Base-by-base conservation (phyloP, 1,140 invertebrate genomes). In the Maniola jurtina region DNA sequence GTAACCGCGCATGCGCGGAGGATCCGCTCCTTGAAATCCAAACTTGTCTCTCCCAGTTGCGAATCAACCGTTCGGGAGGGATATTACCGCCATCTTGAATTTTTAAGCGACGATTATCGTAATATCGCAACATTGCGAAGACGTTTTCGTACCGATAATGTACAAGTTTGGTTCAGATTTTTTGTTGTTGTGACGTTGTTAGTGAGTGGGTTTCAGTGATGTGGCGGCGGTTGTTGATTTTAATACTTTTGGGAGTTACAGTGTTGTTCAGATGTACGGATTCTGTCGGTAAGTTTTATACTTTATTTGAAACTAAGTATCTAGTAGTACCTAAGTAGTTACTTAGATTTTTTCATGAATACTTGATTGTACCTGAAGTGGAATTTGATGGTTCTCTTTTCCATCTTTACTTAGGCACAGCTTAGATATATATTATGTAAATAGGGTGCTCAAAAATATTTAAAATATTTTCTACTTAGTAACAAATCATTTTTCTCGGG, bases 221-320 rank as follows among this genome's bases (percentile, higher is more conserved):
- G 84, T 86, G 80, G 75, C 68, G 61, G 50, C 70, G 64, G 56
- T 73, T 73, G 61, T 35, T 71, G 68, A 63, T 86, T 64, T 59
- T 86, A 64, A 71, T 81, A 74, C 70, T 84, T 70, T 66, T 73
- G 69, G 86, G 86, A 88, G 71, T 87, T 87, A 80, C 86, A 89
- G 84, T 89, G 84, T 78, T 86, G 74, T 86, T 86, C 62, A 72
- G 72, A 47, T 84, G 76, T 78, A 84, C 86, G 79, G 83, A 87
- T 74, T 89, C 86, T 57, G 81, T 89, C 59, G 86, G 86, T 89
- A 71, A 87, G 86, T 86, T 77, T 47, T 54, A n/a, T n/a, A 15
- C 25, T 25, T 14, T 9, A 5, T 2, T 25, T 25, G 25, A 25
- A 25, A 40, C 38, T 40, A 3, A 3, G 38, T 40, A n/a, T n/a